Evolutionary conservation across 2,888 invertebrate genomes (phyloP).

Genomic region (Cryptocephalus primarius): DNA sequence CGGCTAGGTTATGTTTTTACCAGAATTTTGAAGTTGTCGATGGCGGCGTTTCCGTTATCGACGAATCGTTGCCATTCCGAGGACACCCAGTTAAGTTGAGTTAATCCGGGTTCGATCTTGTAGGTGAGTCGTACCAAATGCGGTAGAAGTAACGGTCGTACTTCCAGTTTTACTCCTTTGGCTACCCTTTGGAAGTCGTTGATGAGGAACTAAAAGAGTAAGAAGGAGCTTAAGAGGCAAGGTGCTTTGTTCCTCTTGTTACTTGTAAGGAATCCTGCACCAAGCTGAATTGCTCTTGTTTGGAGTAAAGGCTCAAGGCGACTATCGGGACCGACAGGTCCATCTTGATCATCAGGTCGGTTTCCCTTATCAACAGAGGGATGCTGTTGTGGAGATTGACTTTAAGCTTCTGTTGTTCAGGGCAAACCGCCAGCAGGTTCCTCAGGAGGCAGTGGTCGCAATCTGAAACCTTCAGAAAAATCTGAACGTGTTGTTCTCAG

Average conservation of each 20-base stretch:
- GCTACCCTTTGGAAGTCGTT: conserved; percentile 65
- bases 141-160: conserved; percentile 80
- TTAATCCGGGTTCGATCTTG: conserved; percentile 71
- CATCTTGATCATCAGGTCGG: conserved; percentile 76
- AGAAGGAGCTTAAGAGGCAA: background rate
- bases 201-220: conserved; percentile 52
- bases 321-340: conserved; percentile 71
- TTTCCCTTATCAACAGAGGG: conserved; percentile 66
- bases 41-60: conserved; percentile 61
- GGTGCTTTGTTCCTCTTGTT: conserved; percentile 9
- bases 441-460: conserved; percentile 53
- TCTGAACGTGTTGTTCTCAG: too few species aligned
- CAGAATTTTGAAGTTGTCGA: conserved; percentile 67
- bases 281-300: conserved; percentile 63
- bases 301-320: conserved; percentile 65
- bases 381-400: conserved; percentile 72
- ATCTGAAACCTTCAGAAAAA: conserved; percentile 45
- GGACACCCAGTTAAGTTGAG: conserved; percentile 77
- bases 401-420: conserved; percentile 51
- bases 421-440: conserved; percentile 49
- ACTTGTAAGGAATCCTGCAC: conserved; percentile 70
- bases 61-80: conserved; percentile 71
- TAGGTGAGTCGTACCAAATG: conserved; percentile 77
- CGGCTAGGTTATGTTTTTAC: conserved; percentile 29
- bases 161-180: conserved; percentile 70